Evolutionary conservation across 2,113 vertebrate genomes (phyloP).

Genomic region (Sinocyclocheilus maitianheensis): DNA sequence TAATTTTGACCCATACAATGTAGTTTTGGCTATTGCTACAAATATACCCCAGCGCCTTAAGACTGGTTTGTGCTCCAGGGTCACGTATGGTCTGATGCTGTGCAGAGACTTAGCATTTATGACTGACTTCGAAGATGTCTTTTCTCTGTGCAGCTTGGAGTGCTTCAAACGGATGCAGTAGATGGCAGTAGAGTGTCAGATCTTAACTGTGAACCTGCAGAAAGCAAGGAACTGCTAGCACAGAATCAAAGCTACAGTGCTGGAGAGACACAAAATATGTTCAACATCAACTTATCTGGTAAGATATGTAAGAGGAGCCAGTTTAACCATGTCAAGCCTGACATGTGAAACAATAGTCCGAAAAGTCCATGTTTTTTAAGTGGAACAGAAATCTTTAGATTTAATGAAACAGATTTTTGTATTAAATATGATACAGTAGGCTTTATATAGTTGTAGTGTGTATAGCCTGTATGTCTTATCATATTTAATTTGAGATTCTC

Average conservation of each 20-base stretch:
- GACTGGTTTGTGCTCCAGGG: no score
- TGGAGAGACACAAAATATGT: slow-evolving; percentile 19
- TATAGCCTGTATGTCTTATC: not conserved
- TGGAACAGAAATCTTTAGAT: no score
- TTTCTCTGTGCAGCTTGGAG: slow-evolving; percentile 44
- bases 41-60: no score
- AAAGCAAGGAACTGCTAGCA: slow-evolving; percentile 11
- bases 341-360: slow-evolving; percentile 49
- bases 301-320: not conserved
- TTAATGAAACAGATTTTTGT: not conserved
- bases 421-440: no score
- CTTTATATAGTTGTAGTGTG: no score
- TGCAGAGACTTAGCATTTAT: not conserved
- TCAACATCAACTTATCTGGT: slow-evolving; percentile 42
- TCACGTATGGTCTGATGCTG: not conserved
- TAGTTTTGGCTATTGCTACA: no score
- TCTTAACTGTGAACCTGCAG: slow-evolving; percentile 32
- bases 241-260: slow-evolving; percentile 34
- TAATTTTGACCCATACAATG: no score
- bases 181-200: slow-evolving; percentile 30
- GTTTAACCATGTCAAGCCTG: slow-evolving; percentile 40
- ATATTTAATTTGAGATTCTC: not conserved
- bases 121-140: not conserved
- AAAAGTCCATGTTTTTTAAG: no score
- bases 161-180: slow-evolving; percentile 45